Evolutionary conservation across 2,113 vertebrate species (phyloP).

Genomic region (Mesembrinibis cayennensis): DNA sequence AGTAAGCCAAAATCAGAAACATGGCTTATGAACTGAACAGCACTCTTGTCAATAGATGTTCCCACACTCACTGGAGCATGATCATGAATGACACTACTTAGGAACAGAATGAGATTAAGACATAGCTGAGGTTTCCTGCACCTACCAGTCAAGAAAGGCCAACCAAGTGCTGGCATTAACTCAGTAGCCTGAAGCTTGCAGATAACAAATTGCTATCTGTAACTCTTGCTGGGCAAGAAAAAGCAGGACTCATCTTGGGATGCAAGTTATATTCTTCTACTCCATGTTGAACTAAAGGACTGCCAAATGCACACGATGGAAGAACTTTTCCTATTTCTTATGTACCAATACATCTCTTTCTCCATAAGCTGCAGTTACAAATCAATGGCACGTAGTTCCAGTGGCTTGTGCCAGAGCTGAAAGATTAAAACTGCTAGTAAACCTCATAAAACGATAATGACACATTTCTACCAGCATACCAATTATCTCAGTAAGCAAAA

Average conservation of each 20-base stretch:
- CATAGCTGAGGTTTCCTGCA: background rate
- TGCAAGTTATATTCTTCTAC: background rate
- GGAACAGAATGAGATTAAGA: background rate
- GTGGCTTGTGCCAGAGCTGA: background rate
- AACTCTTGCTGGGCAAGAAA: background rate
- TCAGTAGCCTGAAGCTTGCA: background rate
- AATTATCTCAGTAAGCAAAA: background rate
- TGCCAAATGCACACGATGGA: background rate
- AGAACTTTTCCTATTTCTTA: background rate
- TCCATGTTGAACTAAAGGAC: background rate
- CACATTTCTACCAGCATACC: background rate
- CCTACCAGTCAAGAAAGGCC: background rate
- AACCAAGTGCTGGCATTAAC: background rate
- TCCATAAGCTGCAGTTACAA: background rate
- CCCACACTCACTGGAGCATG: background rate
- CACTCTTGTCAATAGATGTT: background rate
- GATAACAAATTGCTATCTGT: background rate
- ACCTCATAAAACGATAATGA: background rate
- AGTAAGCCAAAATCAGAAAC: background rate
- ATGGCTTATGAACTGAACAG: background rate
- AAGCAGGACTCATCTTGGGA: background rate
- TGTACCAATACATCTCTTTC: background rate
- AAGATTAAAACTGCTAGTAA: background rate
- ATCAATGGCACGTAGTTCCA: background rate
- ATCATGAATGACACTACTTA: accelerated